Evolutionary conservation across 2,888 invertebrate species (phyloP), one percentile per base, ranked within the genome.

Genomic region (Eledona agricola): DNA sequence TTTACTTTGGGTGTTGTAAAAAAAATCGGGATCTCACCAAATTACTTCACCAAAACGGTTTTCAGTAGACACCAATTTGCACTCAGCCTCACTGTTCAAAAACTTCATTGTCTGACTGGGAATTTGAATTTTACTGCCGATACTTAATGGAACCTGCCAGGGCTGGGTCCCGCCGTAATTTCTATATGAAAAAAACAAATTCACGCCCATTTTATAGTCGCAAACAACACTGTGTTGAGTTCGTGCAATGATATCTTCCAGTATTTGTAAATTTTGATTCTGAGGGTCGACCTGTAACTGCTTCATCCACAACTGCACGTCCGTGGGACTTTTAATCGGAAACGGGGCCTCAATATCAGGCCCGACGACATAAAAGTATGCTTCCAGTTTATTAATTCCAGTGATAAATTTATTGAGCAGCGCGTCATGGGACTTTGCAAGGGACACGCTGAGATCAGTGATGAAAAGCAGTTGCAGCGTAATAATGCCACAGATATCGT

Each of bases 311-410:
- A 10, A 16, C 13, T 37, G 20, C 1, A 54, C 20, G 12, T 43
- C 26, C 7, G 32, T n/a, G 1, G 23, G 1, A 10, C 15, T 20
- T 37, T 49, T 42, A 11, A 54, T 49, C 1, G 37, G 34, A 12
- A 43, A 49, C 1, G 49, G 23, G n/a, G 9, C 17, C 7, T 28
- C 12, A 7, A 49, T 12, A 4, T 54, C 23, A 6, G 54, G 54
- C 5, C 54, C 54, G n/a, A 54, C 35, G 17, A 54, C 26, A 9
- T 54, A 54, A 2, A 54, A 26, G 23, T 22, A 54, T n/a, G 35
- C 16, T 2, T 28, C 10, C 10, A 38, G n/a, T 3, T 29, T 3
- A 1, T 54, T 35, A 0, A 54, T 6, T 4, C 20, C 29, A 3
- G 10, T 3, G 0, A 42, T 28, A 5, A 54, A 29, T 19, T 43